Conservation (phyloP, 2,797 vertebrate genomes). For the Lagocephalus sceleratus region DNA sequence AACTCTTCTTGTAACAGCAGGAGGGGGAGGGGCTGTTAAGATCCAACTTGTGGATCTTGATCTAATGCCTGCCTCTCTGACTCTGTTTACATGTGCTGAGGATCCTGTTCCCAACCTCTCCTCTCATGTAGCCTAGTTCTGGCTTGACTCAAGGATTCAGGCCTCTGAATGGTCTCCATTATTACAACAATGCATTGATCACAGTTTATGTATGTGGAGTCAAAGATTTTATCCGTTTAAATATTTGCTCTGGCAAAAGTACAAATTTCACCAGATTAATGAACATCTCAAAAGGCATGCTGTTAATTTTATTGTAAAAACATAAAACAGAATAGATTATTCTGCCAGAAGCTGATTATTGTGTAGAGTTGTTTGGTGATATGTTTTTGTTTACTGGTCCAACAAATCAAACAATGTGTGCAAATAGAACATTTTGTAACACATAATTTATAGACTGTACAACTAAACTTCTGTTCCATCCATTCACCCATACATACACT, state of each 20-base stretch:
- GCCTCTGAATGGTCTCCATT: background rate
- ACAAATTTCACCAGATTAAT: background rate
- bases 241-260: background rate
- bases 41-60: constrained; percentile 36
- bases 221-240: background rate
- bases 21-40: constrained; percentile 21
- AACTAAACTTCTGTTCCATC: background rate
- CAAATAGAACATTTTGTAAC: constrained; percentile 1
- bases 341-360: background rate
- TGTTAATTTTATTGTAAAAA: background rate
- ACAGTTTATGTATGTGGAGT: background rate
- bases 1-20: constrained; percentile 41
- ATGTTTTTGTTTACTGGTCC: background rate
- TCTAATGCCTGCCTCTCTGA: constrained; percentile 24
- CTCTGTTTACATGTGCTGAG: constrained; percentile 18
- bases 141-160: constrained; percentile 3
- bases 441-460: constrained; percentile 30
- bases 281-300: background rate
- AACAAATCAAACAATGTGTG: background rate
- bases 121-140: constrained; percentile 12
- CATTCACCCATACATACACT: background rate
- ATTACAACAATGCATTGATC: background rate
- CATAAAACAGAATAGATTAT: background rate
- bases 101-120: constrained; percentile 10
- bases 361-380: background rate